These are phyloP conservation scores for Phodopus roborovskii DNA, from an alignment of 2,113 vertebrate genomes.

Conservation along the genomic window DNA sequence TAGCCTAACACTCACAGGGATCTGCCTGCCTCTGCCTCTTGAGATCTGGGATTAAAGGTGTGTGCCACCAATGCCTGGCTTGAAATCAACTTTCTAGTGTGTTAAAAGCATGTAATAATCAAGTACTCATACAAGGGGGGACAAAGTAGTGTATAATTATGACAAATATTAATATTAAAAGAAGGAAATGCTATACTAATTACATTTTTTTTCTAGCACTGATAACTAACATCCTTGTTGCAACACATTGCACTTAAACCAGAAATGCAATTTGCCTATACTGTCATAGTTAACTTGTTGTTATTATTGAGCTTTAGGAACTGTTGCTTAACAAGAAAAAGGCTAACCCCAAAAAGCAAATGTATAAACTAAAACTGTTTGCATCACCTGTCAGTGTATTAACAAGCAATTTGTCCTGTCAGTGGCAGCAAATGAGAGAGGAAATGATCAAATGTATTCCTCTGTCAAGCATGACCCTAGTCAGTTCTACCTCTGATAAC, in stretches of 20 bases:
- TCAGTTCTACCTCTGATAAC: background rate
- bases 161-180: background rate
- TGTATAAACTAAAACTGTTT: background rate
- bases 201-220: background rate
- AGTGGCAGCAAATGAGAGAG: background rate
- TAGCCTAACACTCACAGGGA: too few relatives aligned
- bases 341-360: background rate
- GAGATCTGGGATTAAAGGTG: too few relatives aligned
- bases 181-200: background rate
- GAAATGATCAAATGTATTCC: conserved; percentile 25
- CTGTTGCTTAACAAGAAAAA: background rate
- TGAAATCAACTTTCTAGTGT: background rate
- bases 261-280: background rate
- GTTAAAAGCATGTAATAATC: background rate
- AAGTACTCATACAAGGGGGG: background rate
- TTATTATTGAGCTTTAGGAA: background rate
- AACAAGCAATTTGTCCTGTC: background rate
- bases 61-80: too few relatives aligned
- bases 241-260: background rate
- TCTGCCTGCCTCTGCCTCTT: too few relatives aligned
- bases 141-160: background rate
- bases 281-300: background rate
- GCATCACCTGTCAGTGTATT: background rate
- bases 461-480: background rate
- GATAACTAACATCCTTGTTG: background rate